Base-by-base conservation (phyloP, 2,888 invertebrate genomes). In the Craniophora ligustri region DNA sequence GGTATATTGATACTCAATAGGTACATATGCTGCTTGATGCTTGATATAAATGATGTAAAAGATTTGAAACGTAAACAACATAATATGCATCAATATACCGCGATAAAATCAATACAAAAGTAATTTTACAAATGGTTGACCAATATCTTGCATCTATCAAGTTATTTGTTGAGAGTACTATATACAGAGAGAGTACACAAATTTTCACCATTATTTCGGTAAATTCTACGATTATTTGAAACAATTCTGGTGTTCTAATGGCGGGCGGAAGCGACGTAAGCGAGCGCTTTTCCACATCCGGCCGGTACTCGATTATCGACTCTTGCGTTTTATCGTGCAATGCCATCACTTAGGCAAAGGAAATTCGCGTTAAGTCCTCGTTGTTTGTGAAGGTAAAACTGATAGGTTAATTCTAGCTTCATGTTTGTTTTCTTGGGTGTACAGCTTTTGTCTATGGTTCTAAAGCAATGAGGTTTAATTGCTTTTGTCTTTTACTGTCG, bases 241-340 rank as follows among this genome's bases (percentile, higher is more conserved):
- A 61, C 64, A 68, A 55, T 60, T 63, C 57, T 46, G 39, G 53
- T 41, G 53, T 40, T 46, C 63, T 76, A 78, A 78, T 73, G 75
- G 62, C 57, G 48, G 53, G 40, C 79, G 78, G 78, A 78, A 68
- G 66, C 59, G 53, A 46, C 59, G 67, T 72, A 76, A 79, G 74
- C 76, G 80, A 40, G 74, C 74, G 72, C 75, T 79, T 79, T 75
- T 68, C 78, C 73, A 76, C 78, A 67, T 78, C 80, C 78, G 72
- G 47, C 18, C 38, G 39, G 63, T 42, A 44, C 68, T 64, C 64
- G 65, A 65, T 67, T 36, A 72, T 71, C 51, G 65, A 65, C 50
- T 65, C 58, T 59, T 61, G 56, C 57, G 28, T 48, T 66, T 66
- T 75, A 72, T 72, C 67, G 63, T 48, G 32, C 38, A 55, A 63